Evolutionary conservation across 2,113 vertebrate species (phyloP).

Genomic region (Melospiza georgiana): DNA sequence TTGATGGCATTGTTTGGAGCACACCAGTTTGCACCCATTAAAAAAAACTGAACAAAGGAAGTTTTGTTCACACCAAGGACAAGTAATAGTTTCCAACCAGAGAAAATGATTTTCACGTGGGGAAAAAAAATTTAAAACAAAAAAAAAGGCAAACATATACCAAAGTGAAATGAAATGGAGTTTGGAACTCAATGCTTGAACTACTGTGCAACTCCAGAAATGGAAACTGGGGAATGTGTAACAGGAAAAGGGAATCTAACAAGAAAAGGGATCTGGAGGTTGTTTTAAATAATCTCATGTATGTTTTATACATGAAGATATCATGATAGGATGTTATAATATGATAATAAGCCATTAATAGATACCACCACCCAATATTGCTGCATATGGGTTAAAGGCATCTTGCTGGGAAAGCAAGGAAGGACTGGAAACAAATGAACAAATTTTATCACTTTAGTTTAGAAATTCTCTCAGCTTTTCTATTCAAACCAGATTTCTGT

Average conservation of each 20-base stretch:
- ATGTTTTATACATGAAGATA: neutral
- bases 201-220: neutral
- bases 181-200: constrained; percentile 60
- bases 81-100: constrained; percentile 79
- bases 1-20: constrained; percentile 69
- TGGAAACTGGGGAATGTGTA: neutral
- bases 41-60: constrained; percentile 75
- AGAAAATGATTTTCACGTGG: constrained; percentile 75
- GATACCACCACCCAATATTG: neutral
- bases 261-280: neutral
- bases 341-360: neutral
- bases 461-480: neutral
- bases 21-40: constrained; percentile 69
- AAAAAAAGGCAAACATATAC: constrained; percentile 45
- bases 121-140: neutral
- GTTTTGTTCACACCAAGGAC: constrained; percentile 79
- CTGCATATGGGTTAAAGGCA: neutral
- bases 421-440: neutral
- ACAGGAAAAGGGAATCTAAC: neutral
- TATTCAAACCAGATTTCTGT: neutral
- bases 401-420: neutral
- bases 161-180: constrained; percentile 68
- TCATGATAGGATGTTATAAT: neutral
- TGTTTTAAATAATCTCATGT: neutral
- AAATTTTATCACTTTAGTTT: neutral